Conservation (phyloP, 2,113 vertebrate species). For the Laticauda colubrina region DNA sequence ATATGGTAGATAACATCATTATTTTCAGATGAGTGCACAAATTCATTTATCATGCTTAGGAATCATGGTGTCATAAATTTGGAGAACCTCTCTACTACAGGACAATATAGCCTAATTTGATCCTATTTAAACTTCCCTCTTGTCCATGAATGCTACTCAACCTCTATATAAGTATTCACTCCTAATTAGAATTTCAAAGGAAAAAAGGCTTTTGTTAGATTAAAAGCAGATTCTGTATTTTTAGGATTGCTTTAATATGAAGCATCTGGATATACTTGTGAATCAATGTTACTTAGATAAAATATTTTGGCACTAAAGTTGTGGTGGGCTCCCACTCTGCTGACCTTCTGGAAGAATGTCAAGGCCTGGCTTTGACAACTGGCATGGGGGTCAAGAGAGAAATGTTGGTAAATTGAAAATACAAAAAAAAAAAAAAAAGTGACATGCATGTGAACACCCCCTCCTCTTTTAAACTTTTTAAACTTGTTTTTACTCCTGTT, state of each 20-base stretch:
- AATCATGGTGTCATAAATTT: background rate
- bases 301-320: background rate
- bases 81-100: background rate
- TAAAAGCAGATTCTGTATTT: background rate
- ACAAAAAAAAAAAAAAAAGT: background rate
- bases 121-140: background rate
- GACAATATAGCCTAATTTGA: background rate
- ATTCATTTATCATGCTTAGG: background rate
- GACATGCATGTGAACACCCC: background rate
- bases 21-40: background rate
- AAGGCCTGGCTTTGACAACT: background rate
- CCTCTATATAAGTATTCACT: background rate
- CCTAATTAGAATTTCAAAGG: background rate
- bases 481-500: background rate
- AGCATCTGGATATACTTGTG: background rate
- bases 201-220: background rate
- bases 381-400: background rate
- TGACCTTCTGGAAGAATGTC: background rate
- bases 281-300: background rate
- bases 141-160: background rate
- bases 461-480: background rate
- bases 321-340: background rate
- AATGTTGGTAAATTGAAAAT: background rate
- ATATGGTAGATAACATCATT: background rate
- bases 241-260: background rate